Evolutionary conservation across 2,888 invertebrate genomes (phyloP).

Genomic region (Leptopilina myrica): DNA sequence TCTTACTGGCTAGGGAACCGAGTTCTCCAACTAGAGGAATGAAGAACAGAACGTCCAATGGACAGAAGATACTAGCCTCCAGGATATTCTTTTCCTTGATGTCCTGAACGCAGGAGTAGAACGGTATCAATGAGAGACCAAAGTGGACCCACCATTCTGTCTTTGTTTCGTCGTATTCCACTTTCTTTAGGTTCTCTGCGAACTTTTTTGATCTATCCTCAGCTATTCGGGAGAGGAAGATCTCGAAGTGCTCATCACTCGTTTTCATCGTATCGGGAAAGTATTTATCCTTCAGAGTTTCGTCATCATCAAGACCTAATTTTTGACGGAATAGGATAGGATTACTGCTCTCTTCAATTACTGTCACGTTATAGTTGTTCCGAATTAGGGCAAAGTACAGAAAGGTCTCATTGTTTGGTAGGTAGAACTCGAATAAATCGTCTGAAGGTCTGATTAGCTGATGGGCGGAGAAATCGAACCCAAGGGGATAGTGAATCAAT

Average conservation of each 20-base stretch:
- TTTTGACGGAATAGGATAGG: background rate
- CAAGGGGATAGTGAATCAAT: background rate
- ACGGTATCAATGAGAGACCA: background rate
- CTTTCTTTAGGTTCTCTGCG: background rate
- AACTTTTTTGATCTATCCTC: background rate
- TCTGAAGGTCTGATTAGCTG: background rate
- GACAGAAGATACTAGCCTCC: background rate
- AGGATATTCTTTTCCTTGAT: background rate
- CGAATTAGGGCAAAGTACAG: background rate
- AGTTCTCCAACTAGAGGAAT: background rate
- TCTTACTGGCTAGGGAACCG: background rate
- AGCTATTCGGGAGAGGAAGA: background rate
- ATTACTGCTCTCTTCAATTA: background rate
- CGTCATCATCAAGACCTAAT: background rate
- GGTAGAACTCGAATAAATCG: slow-evolving; percentile 4
- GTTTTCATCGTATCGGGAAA: background rate
- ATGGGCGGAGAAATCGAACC: background rate
- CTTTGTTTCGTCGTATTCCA: background rate
- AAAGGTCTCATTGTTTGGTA: background rate
- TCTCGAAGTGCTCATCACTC: background rate
- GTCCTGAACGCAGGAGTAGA: background rate
- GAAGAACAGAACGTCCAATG: background rate
- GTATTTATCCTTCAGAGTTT: background rate
- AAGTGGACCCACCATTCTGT: background rate
- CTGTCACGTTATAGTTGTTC: background rate